phyloP scores from a whole-genome alignment of 2,113 vertebrate species.

The Stercorarius parasiticus region DNA sequence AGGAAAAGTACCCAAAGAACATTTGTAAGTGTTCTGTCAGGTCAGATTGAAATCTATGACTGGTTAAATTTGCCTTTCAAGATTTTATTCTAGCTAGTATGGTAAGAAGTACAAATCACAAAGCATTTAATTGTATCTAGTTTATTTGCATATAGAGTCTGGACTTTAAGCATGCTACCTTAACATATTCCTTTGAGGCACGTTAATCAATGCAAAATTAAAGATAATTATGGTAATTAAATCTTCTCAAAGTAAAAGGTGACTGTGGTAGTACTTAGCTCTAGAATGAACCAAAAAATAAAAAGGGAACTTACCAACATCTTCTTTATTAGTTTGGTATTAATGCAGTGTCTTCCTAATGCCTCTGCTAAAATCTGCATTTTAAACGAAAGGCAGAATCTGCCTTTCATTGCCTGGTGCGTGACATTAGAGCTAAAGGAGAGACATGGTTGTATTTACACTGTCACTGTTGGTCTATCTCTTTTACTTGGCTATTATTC shows the following conservation, averaged over 20 bases:
- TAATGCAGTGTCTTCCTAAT: background rate
- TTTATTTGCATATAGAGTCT: background rate
- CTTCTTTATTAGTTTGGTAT: background rate
- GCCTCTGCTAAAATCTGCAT: background rate
- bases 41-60: background rate
- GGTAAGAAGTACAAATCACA: background rate
- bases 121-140: background rate
- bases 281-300: background rate
- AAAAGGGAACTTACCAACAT: background rate
- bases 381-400: background rate
- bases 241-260: constrained; percentile 26
- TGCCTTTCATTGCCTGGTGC: background rate
- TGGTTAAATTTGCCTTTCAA: background rate
- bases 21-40: background rate
- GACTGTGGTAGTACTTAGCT: background rate
- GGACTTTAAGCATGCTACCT: background rate
- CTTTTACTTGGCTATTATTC: background rate
- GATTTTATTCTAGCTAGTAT: background rate
- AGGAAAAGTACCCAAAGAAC: background rate
- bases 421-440: background rate
- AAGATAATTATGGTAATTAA: constrained; percentile 30
- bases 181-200: background rate
- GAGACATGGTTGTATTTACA: background rate
- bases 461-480: background rate
- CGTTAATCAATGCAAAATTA: constrained; percentile 30